Base-by-base conservation (phyloP, 2,113 vertebrate genomes). In the Zosterops lateralis region DNA sequence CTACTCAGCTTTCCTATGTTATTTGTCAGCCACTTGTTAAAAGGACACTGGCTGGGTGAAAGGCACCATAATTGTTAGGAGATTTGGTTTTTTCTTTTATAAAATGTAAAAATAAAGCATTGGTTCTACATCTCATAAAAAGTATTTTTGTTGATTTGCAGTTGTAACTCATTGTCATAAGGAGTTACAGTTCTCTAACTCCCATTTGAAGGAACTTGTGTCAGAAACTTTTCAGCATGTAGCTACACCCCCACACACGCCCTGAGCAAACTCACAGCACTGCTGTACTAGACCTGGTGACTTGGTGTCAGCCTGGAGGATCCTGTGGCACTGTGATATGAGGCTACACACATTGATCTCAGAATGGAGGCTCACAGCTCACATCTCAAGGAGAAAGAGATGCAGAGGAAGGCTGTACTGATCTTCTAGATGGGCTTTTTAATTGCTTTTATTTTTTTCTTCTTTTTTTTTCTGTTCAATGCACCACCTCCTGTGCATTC, bases 11-110 rank as follows among this genome's bases (percentile, higher is more conserved):
- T 78, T 61, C 45, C 29, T 72, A 45, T n/a, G 16, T 36, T 89
- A 62, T 75, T 93, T 89, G 34, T 64, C 74, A 95, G 54, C 32
- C 65, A 19, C 47, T 89, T 85, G 29, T 29, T 91, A 87, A 89
- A 60, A 54, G 36, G 24, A 74, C 45, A 79, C 18, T 0, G 10
- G 22, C 12, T 70, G 19, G 16, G 34, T 2, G 1, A 34, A 65
- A 71, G 13, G 12, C 0, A 0, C 13, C 53, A 12, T 24, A 76
- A 61, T 62, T 68, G 12, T 75, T 34, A 65, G 17, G 25, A 76
- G 31, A 45, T 73, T 72, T 58, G 26, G 19, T 36, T 45, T 89
- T 34, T 47, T 83, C 29, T 66, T 89, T 70, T 51, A 58, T 26
- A 60, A 73, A 60, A 84, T 9, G 21, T 25, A 66, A 80, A 90